Base-by-base conservation (phyloP, 2,888 invertebrate species). In the Pyrochroa serraticornis region DNA sequence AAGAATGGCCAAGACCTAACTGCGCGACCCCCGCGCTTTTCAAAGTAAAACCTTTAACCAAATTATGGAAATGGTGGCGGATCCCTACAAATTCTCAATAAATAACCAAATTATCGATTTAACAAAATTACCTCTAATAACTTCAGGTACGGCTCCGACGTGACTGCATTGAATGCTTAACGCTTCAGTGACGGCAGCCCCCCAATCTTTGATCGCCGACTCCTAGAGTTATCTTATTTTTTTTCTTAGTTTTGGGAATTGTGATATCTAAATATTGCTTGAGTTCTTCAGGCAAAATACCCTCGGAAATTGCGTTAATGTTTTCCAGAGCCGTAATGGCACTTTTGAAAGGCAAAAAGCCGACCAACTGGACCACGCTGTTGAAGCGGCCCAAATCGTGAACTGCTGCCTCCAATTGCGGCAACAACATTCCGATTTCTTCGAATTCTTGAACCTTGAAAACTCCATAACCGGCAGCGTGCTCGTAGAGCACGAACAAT, bases 1-100 rank as follows among this genome's bases (percentile, higher is more conserved):
- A 99, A 43, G 96, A 94, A 82, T 99, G 99, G 0, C 97, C 98
- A 12, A 99, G 85, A 75, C 98, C 98, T 0, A 99, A 85, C 76
- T 98, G 97, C 1, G 99, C 97, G 51, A 95, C 88, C 9, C 88
- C 87, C 68, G 93, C 90, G 74, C 85, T 91, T 80, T 86, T 86
- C 70, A 85, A 82, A 0, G 93, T 93, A 51, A 98, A 87, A 3
- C 92, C 92, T 76, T 93, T 93, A 45, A 94, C 87, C 48, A 94
- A 80, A 32, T 89, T 83, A 63, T 87, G 88, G 76, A 95, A 93
- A 36, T 95, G 94, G 66, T 85, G 83, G 0, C 93, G 84, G 64
- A 95, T 87, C 55, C 93, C 77, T 76, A 53, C 13, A 64, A 64
- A 57, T 43, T 43, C 47, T 32, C 34, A 37, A 10, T 43, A 9